These are phyloP conservation scores for Chauna torquata DNA, from an alignment of 2,113 vertebrate genomes.

Conservation along the genomic window DNA sequence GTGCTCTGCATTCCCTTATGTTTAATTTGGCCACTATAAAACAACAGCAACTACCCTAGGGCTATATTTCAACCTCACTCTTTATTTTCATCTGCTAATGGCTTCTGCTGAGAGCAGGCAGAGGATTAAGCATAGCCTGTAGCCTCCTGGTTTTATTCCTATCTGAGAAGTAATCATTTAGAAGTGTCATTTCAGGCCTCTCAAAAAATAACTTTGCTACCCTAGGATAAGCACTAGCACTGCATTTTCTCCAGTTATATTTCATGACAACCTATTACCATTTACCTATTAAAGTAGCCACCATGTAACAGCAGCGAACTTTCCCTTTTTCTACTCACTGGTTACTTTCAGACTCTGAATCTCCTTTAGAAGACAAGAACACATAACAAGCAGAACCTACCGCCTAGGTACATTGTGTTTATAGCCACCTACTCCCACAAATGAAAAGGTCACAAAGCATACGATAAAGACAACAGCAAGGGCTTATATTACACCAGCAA, in stretches of 20 bases:
- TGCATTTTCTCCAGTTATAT: background rate
- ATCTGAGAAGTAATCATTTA: background rate
- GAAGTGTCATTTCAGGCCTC: background rate
- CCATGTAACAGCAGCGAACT: rapidly evolving
- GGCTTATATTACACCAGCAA: background rate
- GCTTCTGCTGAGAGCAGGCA: background rate
- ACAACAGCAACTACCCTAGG: background rate
- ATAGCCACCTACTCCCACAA: background rate
- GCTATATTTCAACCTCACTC: background rate
- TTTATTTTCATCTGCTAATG: background rate
- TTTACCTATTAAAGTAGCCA: background rate
- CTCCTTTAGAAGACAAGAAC: background rate
- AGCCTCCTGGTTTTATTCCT: background rate
- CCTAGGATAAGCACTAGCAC: background rate
- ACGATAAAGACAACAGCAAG: background rate
- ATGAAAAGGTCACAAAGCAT: background rate
- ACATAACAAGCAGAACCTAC: background rate
- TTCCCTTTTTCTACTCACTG: background rate
- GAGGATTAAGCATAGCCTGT: background rate
- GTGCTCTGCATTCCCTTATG: background rate
- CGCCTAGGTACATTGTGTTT: background rate
- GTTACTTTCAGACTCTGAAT: background rate
- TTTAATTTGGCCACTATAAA: background rate
- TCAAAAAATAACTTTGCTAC: background rate
- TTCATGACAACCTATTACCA: background rate